These are phyloP conservation scores for Bradypus variegatus DNA, from an alignment of 2,797 vertebrate species.

Conservation along the genomic window DNA sequence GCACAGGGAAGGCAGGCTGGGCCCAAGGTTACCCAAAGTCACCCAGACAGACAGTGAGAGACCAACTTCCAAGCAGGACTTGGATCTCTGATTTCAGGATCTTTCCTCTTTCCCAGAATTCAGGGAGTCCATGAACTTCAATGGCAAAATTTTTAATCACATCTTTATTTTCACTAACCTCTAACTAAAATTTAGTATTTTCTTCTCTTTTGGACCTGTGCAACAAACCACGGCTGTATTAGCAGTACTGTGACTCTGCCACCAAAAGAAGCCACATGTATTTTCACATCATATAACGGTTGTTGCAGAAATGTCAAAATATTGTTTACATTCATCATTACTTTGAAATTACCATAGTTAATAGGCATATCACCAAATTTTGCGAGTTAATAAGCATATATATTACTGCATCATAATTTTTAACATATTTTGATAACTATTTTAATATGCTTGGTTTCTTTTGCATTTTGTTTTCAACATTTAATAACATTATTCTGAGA, in stretches of 20 bases:
- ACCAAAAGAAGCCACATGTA: slow-evolving; percentile 16
- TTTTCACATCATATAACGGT: slow-evolving; percentile 2
- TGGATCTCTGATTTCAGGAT: not conserved
- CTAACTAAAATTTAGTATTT: not conserved
- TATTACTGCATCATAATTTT: not conserved
- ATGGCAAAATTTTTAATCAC: not conserved
- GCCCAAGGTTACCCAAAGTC: not conserved
- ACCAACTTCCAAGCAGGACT: not conserved
- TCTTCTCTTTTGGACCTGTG: not conserved
- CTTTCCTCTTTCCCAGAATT: not conserved
- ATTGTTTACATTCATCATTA: not conserved
- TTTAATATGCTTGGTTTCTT: not conserved
- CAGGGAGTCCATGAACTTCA: not conserved
- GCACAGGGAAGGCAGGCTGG: not conserved
- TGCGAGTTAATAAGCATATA: not conserved
- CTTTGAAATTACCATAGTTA: slow-evolving; percentile 21
- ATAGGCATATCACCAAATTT: not conserved
- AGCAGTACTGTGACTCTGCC: not conserved
- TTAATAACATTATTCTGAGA: not conserved
- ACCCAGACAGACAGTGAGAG: not conserved
- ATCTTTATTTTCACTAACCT: not conserved
- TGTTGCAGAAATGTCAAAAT: slow-evolving; percentile 27
- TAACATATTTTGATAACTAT: not conserved
- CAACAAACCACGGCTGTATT: not conserved
- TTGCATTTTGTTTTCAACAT: not conserved